Evolutionary conservation across 2,113 vertebrate genomes (phyloP).

Genomic region (Montifringilla adamsi): DNA sequence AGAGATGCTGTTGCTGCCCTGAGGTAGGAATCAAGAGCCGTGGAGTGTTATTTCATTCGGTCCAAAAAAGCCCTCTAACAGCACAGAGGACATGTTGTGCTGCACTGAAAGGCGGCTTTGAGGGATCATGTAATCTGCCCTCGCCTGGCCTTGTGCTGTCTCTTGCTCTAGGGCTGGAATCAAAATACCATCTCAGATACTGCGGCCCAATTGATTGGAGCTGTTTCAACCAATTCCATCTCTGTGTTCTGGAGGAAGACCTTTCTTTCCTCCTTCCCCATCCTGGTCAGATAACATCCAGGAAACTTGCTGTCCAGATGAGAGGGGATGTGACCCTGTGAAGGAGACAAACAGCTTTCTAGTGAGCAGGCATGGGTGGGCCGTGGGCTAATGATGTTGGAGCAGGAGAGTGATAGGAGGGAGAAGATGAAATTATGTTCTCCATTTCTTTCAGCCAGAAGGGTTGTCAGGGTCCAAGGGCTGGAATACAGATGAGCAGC

Average conservation of each 20-base stretch:
- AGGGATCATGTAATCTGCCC: slow-evolving; percentile 52
- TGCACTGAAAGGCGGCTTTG: slow-evolving; percentile 56
- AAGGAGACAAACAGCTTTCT: not conserved
- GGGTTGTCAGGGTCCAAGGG: not conserved
- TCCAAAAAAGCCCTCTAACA: slow-evolving; percentile 29
- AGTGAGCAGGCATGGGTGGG: not conserved
- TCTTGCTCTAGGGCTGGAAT: slow-evolving; percentile 32
- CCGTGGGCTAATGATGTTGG: not conserved
- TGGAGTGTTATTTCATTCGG: slow-evolving; percentile 60
- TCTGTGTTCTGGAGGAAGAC: not conserved
- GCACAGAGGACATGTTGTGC: slow-evolving; percentile 55
- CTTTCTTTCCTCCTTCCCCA: not conserved
- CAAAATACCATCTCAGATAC: slow-evolving; percentile 45
- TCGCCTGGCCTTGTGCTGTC: slow-evolving; percentile 32
- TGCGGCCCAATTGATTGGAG: slow-evolving; percentile 2
- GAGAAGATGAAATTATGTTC: not conserved
- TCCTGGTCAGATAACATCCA: not conserved
- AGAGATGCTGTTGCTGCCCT: slow-evolving; percentile 28
- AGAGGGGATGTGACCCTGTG: not conserved
- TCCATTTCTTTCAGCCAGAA: not conserved
- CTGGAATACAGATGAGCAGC: slow-evolving; percentile 1
- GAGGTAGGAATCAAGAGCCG: slow-evolving; percentile 42
- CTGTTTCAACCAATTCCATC: not conserved
- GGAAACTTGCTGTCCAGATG: not conserved
- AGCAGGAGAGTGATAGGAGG: not conserved